Base-by-base conservation (phyloP, 2,888 invertebrate genomes). In the Arge pagana region DNA sequence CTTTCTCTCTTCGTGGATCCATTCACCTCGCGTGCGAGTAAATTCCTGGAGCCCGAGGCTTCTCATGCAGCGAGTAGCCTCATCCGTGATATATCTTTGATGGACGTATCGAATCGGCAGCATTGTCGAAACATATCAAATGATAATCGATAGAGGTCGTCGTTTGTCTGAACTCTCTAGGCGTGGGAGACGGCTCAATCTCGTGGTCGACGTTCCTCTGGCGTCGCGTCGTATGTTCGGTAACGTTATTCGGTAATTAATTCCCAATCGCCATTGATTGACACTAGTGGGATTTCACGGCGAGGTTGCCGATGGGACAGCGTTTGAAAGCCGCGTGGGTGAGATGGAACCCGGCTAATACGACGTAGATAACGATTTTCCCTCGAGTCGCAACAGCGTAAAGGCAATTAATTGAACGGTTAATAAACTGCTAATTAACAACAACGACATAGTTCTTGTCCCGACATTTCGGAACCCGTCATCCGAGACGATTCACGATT, bases 171-270 rank as follows among this genome's bases (percentile, higher is more conserved):
- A n/a, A n/a, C n/a, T 45, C 23, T 45, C 45, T 0, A 33, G 21
- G 33, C 16, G 42, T 30, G 24, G 13, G 15, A 28, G 52, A 52
- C 52, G 30, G 52, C 52, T 52, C 52, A 52, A 52, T 52, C 43
- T 8, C 16, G 30, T 8, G 21, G 30, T n/a, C n/a, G n/a, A 28
- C 45, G 26, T 26, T 50, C 36, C 42, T 41, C n/a, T n/a, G n/a
- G n/a, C n/a, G n/a, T n/a, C n/a, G n/a, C n/a, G 59, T 60, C 62
- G 52, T 37, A 19, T 50, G 49, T 41, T 53, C 51, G 54, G 26
- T 50, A 58, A 60, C 58, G 66, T 68, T 69, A 71, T 68, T 70
- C n/a, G n/a, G n/a, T 65, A 70, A 70, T 70, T 69, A 68, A 67
- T 65, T 63, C 58, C 52, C 62, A 58, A 68, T 67, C 64, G 62